Evolutionary conservation across 2,888 invertebrate species (phyloP).

Genomic region (Acronicta alni): DNA sequence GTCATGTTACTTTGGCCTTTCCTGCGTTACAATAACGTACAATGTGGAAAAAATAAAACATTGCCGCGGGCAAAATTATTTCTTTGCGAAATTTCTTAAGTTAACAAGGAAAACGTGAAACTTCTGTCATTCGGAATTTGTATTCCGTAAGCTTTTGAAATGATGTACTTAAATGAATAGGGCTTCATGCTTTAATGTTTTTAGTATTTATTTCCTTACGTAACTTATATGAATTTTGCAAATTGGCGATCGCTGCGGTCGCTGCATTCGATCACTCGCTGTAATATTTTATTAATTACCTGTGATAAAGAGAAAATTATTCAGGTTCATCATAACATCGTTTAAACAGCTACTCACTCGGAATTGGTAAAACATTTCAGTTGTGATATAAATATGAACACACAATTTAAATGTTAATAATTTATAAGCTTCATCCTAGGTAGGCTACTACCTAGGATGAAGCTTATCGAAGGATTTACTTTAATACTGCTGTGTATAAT

Average conservation of each 20-base stretch:
- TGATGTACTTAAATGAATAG: constrained; percentile 37
- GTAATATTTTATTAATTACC: constrained; percentile 38
- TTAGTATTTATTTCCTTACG: constrained; percentile 13
- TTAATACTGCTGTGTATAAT: not conserved
- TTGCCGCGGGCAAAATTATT: constrained; percentile 64
- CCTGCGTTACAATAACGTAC: constrained; percentile 62
- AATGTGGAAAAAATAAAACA: constrained; percentile 58
- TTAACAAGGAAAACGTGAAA: constrained; percentile 79
- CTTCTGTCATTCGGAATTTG: constrained; percentile 70
- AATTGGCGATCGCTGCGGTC: constrained; percentile 14
- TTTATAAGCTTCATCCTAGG: not conserved
- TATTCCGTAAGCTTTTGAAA: constrained; percentile 52
- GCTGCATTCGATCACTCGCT: constrained; percentile 10
- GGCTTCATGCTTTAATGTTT: constrained; percentile 17
- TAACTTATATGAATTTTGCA: constrained; percentile 19
- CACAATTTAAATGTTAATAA: not conserved
- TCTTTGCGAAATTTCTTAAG: constrained; percentile 67
- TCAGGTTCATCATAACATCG: constrained; percentile 10
- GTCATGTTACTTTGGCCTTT: constrained; percentile 66
- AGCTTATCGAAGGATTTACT: not conserved
- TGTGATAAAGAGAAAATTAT: constrained; percentile 12
- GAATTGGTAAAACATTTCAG: constrained; percentile 7
- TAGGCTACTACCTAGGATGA: no score
- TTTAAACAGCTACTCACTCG: constrained; percentile 4
- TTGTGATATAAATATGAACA: not conserved